Evolutionary conservation across 2,888 invertebrate genomes (phyloP), one percentile per base, ranked within the genome.

Genomic region (Tricholauxania praeusta): DNA sequence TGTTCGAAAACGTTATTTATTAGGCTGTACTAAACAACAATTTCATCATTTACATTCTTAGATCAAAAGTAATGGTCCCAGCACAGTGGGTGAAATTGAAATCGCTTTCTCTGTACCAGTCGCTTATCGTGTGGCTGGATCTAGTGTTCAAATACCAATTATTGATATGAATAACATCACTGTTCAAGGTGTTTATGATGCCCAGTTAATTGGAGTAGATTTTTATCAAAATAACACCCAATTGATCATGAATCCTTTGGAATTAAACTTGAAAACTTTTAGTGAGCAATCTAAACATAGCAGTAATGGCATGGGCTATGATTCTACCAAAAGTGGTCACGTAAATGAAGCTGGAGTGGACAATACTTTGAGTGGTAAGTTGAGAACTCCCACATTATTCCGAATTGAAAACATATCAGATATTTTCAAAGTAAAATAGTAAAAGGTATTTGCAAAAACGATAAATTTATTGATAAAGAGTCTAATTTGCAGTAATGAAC

Each of bases 41-140:
- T n/a, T 39, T 19, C 12, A 62, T 48, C 3, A 4, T 55, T 49
- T 51, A 28, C 19, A 14, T 7, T 70, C 65, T 62, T 52, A 82
- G 82, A 84, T 87, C 68, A 83, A 84, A 74, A 88, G 87, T 72
- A 84, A 84, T 67, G 87, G 87, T 0, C 87, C 87, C 48, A 88
- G 87, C 78, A 83, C 77, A 8, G 81, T 88, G n/a, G 83, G 84
- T 19, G 81, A 80, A 12, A 75, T 87, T 63, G 83, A 86, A 53
- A 76, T 87, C 1, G 78, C 80, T 5, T 83, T 87, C 32, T 78
- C 80, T 47, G 85, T 88, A 73, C 87, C 87, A 3, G 82, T 87
- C 0, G 84, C 86, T 0, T 87, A 86, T 63, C 82, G 80, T 55
- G 78, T 84, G n/a, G 72, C 81, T 4, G 83, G 82, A 51, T 83